A percentile compares a stretch with the other conserved stretches of the same genome.
These are phyloP conservation scores for Burhinus bistriatus DNA, from an alignment of 2,113 vertebrate species.

Conservation along the genomic window DNA sequence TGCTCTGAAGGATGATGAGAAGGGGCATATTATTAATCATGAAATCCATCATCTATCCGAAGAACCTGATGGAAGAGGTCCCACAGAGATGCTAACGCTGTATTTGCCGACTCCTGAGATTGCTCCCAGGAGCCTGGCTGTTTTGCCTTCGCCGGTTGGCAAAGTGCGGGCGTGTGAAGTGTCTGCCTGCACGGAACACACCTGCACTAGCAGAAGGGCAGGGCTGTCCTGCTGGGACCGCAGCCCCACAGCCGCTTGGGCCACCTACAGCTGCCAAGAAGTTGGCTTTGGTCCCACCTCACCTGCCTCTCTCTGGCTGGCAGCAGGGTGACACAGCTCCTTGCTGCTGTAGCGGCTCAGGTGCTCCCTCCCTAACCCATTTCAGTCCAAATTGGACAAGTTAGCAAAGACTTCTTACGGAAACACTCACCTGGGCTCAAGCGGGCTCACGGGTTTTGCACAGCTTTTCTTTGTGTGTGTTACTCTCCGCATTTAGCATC, in stretches of 20 bases:
- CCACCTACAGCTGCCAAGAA: neutral
- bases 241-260: neutral
- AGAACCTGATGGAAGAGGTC: neutral
- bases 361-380: neutral
- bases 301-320: neutral
- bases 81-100: neutral
- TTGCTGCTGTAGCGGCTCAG: neutral
- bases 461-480: neutral
- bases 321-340: neutral
- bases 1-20: neutral
- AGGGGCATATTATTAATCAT: neutral
- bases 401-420: neutral
- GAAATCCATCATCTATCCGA: neutral
- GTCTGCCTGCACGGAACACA: neutral
- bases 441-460: accelerated
- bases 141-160: accelerated
- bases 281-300: neutral
- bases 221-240: neutral
- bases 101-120: neutral
- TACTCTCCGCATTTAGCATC: neutral
- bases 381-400: neutral
- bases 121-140: neutral
- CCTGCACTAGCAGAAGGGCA: neutral
- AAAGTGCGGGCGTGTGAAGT: accelerated
- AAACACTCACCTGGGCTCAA: neutral